phyloP scores from a whole-genome alignment of 2,113 vertebrate species.

The Paracanthobrama guichenoti region DNA sequence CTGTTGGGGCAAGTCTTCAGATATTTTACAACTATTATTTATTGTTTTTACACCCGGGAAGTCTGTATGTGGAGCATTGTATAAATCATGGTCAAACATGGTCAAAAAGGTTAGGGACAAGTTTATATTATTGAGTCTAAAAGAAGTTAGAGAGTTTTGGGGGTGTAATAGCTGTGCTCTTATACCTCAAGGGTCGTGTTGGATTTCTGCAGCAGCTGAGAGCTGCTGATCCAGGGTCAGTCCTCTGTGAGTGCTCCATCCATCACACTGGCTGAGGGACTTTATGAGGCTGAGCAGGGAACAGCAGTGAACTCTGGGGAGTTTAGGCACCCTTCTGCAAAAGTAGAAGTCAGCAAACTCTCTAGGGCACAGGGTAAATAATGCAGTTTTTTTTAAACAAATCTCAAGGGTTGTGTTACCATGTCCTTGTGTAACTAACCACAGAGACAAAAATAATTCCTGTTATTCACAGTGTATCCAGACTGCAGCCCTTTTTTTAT shows the following conservation, averaged over 20 bases:
- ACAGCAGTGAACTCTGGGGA: conserved; percentile 15
- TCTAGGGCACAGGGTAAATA: conserved; percentile 36
- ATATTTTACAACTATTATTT: not conserved
- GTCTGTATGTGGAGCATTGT: conserved; percentile 15
- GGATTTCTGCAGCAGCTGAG: conserved; percentile 40
- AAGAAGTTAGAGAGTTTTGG: conserved; percentile 27
- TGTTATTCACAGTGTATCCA: not conserved
- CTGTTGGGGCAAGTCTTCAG: not conserved
- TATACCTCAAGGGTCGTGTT: conserved; percentile 31
- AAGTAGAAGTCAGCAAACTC: conserved; percentile 39
- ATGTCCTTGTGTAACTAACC: conserved; percentile 22
- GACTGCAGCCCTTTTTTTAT: not conserved
- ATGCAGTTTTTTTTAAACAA: conserved; percentile 22
- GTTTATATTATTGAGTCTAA: conserved; percentile 30
- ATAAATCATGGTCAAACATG: conserved; percentile 34
- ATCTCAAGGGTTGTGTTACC: conserved; percentile 22
- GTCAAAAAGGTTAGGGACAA: conserved; percentile 37
- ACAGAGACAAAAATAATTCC: conserved; percentile 5
- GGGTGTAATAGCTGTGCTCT: conserved; percentile 37
- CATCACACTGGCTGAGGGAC: conserved; percentile 42
- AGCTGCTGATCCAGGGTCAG: conserved; percentile 40
- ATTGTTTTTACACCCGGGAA: not conserved
- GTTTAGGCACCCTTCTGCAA: conserved; percentile 38
- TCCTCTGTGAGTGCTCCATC: conserved; percentile 37
- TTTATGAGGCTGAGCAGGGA: conserved; percentile 33